These are phyloP conservation scores for Chloropsis hardwickii DNA, from an alignment of 2,113 vertebrate species.

Conservation along the genomic window DNA sequence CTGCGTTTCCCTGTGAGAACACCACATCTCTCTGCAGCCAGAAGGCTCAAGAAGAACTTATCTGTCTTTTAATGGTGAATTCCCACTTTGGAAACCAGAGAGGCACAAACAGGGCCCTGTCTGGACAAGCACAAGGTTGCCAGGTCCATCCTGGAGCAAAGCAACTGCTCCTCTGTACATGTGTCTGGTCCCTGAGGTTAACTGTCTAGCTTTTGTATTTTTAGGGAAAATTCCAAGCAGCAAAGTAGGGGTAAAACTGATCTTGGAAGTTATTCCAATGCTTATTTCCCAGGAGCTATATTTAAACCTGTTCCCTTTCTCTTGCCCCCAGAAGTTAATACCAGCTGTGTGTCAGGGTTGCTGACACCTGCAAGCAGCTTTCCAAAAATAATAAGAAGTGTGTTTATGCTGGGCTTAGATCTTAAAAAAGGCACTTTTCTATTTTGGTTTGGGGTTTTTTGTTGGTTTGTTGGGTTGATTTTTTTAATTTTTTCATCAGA, in stretches of 20 bases:
- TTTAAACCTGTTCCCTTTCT: background rate
- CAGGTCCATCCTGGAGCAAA: background rate
- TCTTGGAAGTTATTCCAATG: background rate
- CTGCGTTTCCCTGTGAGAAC: background rate
- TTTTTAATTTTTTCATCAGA: background rate
- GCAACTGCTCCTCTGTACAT: background rate
- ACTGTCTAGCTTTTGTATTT: background rate
- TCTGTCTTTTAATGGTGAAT: background rate
- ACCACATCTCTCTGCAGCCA: background rate
- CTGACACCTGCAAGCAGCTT: background rate
- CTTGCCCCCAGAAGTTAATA: background rate
- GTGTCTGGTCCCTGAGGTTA: background rate
- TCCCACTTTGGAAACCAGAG: background rate
- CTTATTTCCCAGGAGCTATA: constrained; percentile 9
- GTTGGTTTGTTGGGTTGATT: background rate
- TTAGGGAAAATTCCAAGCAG: background rate
- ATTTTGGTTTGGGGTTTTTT: background rate
- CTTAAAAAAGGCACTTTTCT: background rate
- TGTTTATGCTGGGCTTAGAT: background rate
- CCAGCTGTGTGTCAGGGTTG: background rate
- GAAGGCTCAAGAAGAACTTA: background rate
- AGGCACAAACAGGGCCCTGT: background rate
- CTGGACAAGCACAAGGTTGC: background rate
- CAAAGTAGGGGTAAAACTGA: background rate
- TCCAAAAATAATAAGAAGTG: background rate